Evolutionary conservation across 2,888 invertebrate species (phyloP).

Genomic region (Agrochola lota): DNA sequence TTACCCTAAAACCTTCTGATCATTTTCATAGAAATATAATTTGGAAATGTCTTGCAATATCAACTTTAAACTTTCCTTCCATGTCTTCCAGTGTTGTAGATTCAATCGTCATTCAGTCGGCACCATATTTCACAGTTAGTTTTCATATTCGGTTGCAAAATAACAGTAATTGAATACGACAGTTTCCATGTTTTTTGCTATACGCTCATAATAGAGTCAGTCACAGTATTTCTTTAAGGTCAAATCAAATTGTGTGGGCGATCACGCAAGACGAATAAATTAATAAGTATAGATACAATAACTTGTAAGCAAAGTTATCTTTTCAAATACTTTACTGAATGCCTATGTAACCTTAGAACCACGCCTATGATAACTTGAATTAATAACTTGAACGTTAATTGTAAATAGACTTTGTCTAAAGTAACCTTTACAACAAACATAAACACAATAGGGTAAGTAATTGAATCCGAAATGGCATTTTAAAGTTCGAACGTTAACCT

Average conservation of each 20-base stretch:
- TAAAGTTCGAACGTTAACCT: slow-evolving; percentile 64
- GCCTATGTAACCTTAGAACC: slow-evolving; percentile 15
- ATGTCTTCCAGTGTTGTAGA: slow-evolving; percentile 8
- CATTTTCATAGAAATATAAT: slow-evolving; percentile 68
- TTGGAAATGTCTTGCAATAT: slow-evolving; percentile 65
- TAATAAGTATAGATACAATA: slow-evolving; percentile 1
- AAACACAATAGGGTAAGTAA: slow-evolving; percentile 61
- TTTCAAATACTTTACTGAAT: slow-evolving; percentile 1
- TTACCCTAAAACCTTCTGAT: slow-evolving; percentile 69
- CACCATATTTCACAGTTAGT: neutral
- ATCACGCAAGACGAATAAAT: slow-evolving; percentile 27
- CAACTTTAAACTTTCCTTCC: slow-evolving; percentile 25
- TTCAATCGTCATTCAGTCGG: neutral
- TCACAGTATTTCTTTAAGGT: slow-evolving; percentile 39
- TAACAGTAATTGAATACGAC: slow-evolving; percentile 30
- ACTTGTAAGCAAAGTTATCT: neutral
- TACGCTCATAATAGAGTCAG: slow-evolving; percentile 24
- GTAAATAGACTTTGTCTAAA: slow-evolving; percentile 46
- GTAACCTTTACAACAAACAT: slow-evolving; percentile 64
- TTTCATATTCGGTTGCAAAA: slow-evolving; percentile 32
- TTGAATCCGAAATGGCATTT: slow-evolving; percentile 61
- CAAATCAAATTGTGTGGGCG: slow-evolving; percentile 37
- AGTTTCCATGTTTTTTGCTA: slow-evolving; percentile 33
- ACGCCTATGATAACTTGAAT: slow-evolving; percentile 23
- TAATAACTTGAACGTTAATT: slow-evolving; percentile 45